Conservation (phyloP, 2,797 vertebrate species). For the Dendrocincla tyrannina region DNA sequence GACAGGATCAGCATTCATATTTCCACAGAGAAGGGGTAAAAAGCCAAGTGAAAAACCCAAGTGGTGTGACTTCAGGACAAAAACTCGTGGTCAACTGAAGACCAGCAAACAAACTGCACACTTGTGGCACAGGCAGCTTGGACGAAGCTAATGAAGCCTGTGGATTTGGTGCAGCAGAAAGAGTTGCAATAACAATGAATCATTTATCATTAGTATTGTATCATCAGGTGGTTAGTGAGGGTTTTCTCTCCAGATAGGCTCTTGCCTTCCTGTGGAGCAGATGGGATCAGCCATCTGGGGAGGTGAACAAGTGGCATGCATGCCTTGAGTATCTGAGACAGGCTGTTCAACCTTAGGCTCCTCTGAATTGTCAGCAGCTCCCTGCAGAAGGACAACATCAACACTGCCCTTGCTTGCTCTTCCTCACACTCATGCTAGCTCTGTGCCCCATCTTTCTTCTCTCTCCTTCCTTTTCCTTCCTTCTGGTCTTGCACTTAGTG, state of each 20-base stretch:
- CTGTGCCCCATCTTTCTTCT: not conserved
- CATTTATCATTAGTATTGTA: not conserved
- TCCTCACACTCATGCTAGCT: not conserved
- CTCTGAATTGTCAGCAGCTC: not conserved
- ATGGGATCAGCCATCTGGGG: not conserved
- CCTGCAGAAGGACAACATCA: not conserved
- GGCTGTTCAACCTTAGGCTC: not conserved
- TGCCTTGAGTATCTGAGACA: not conserved
- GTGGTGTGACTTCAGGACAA: not conserved
- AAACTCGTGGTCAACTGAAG: not conserved
- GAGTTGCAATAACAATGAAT: not conserved
- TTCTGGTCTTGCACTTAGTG: not conserved
- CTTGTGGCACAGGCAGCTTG: not conserved
- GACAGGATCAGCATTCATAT: not conserved
- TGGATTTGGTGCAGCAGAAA: not conserved
- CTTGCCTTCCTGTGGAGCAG: not conserved
- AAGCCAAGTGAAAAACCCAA: fast-evolving
- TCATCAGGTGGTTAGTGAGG: slow-evolving; percentile 4
- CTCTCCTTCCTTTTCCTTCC: not conserved
- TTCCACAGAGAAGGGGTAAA: not conserved
- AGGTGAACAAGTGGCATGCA: fast-evolving
- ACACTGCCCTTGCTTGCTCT: fast-evolving
- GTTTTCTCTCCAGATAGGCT: not conserved
- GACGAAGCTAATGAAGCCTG: fast-evolving
- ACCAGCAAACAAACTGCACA: not conserved